These are phyloP conservation scores for Drosophila lowei DNA, from an alignment of 1,140 invertebrate species.

Conservation along the genomic window DNA sequence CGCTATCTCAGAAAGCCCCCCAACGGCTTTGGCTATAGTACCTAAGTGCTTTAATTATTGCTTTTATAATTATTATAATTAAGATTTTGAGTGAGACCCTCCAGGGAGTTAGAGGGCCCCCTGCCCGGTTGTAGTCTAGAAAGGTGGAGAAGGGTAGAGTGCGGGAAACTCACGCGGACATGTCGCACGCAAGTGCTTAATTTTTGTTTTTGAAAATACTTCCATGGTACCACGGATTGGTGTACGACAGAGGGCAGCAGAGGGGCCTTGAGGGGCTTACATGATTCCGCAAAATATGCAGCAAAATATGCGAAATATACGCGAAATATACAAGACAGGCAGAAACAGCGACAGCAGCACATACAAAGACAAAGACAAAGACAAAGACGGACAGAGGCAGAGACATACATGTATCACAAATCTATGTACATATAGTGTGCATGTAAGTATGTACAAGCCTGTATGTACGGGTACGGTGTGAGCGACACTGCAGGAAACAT, in stretches of 20 bases:
- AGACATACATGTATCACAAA: background rate
- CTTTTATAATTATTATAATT: conserved; percentile 74
- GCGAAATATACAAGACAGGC: no score
- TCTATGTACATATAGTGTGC: no score
- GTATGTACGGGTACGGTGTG: no score
- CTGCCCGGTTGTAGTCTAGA: no score
- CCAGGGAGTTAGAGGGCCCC: conserved; percentile 10
- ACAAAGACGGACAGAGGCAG: background rate
- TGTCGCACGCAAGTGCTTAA: conserved; percentile 44
- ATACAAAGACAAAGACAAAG: background rate
- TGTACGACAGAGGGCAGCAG: no score
- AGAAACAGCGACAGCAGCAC: background rate
- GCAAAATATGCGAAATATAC: no score
- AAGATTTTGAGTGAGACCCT: conserved; percentile 51
- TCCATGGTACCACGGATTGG: no score
- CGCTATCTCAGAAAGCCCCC: conserved; percentile 7
- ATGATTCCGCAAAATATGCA: no score
- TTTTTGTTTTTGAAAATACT: conserved; percentile 52
- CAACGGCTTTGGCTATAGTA: background rate
- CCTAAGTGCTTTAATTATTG: conserved; percentile 60
- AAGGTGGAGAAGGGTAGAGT: conserved; percentile 7
- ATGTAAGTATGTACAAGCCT: no score
- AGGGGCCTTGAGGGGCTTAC: no score
- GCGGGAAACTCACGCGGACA: conserved; percentile 21
- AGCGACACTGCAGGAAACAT: no score